Evolutionary conservation across 2,888 invertebrate genomes (phyloP), one percentile per base, ranked within the genome.

Genomic region (Dolomedes plantarius): DNA sequence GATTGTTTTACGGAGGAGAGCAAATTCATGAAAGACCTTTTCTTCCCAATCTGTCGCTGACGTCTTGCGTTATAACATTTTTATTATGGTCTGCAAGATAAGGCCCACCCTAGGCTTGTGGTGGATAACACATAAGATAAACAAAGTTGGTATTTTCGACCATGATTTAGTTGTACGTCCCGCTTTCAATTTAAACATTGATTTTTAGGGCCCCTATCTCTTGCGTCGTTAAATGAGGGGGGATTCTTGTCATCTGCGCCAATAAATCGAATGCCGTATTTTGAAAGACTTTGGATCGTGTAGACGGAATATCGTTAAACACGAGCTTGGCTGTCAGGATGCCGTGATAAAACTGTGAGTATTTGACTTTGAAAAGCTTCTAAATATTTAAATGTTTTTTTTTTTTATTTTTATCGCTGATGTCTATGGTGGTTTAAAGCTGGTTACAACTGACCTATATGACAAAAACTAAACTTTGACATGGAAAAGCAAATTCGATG

Each of bases 81-180:
- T 46, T 67, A 64, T 76, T 69, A 79, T 64, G 74, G 62, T 75
- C 74, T 74, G 31, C 56, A 36, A n/a, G 81, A 81, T 81, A 74
- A 81, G 68, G 28, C 36, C 16, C 46, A 9, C 28, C 50, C 67
- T 9, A 13, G 39, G n/a, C 31, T 68, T 29, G 6, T 81, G 74
- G 74, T 81, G 67, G 73, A 68, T 74, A 81, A 81, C 81, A 56
- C 50, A 68, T 74, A 74, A 74, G 13, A 62, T 81, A 81, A 81
- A 81, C 81, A 81, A 68, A 56, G 71, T 67, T 67, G 46, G 46
- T 32, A 11, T 19, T 56, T 56, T 23, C 3, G 56, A 23, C 23
- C 5, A 2, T 23, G 11, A 5, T 23, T 56, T 56, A 2, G 5
- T 11, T 56, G 56, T 23, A 56, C 23, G 56, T 6, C 7, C 56